Base-by-base conservation (phyloP, 30 jellyfish, hydroid and myxozoan genomes). In the Hydractinia symbiolongicarpus region DNA sequence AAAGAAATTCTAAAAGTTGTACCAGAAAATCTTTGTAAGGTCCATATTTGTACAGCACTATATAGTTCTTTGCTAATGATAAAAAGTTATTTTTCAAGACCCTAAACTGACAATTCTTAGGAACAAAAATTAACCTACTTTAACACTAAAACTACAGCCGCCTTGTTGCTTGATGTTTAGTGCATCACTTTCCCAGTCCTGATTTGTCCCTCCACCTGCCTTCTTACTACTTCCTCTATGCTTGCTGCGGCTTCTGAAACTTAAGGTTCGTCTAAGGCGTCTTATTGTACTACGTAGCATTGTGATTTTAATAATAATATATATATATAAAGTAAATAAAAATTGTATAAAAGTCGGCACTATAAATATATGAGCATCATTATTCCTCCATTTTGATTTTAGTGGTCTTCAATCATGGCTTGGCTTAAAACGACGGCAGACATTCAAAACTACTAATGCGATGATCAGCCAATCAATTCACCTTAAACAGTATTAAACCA, bases 221-320 rank as follows among this genome's bases (percentile, higher is more conserved):
- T 66, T 11, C 61, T 89, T 84, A 61, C 82, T 79, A 55, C 70
- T 83, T 75, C 95, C 95, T 51, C 88, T 79, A 79, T 86, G 73
- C 53, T 90, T 90, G 58, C 86, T 84, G 76, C 97, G 92, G 77
- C 95, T 86, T 81, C 97, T 84, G 70, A 90, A 90, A 81, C 97
- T 90, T n/a, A 90, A 84, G 66, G 97, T 90, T 78, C 97, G 82
- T 67, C 97, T 90, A 73, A 90, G 60, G 51, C 89, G 52, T 30
- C 85, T 61, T 17, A 50, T 20, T 30, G 55, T 49, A 77, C 85
- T 77, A 9, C 85, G 76, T 8, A 77, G 51, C 85, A 77, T 77
- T 64, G 19, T 64, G 74, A 64, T 6, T 44, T 30, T 30, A 30
- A 30, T 30, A 30, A 30, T 30, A 30, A 30, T 30, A 51, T 64